Conservation (phyloP, 2,113 vertebrate species). For the Aviceda subcristata region DNA sequence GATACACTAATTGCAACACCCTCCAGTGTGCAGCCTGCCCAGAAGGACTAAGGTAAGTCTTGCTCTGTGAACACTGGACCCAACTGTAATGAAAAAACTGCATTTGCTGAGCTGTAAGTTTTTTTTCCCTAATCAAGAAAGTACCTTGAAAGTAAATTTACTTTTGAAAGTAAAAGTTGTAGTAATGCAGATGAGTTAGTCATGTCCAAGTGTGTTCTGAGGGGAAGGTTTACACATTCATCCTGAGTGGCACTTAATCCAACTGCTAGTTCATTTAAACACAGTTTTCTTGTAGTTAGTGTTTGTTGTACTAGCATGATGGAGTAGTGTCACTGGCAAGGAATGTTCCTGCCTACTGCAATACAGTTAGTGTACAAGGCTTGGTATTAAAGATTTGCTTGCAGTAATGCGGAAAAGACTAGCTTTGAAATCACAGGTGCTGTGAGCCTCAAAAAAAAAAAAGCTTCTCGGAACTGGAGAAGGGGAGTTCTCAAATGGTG, state of each 20-base stretch:
- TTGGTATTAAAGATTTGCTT: background rate
- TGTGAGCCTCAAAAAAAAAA: background rate
- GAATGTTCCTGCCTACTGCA: background rate
- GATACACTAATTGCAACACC: background rate
- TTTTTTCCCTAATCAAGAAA: background rate
- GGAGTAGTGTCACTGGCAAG: background rate
- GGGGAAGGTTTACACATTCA: background rate
- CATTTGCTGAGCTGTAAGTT: background rate
- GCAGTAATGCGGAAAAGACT: background rate
- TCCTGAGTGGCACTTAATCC: background rate
- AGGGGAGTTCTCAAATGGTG: background rate
- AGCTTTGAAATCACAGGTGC: background rate
- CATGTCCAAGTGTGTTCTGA: background rate
- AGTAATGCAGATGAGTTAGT: background rate
- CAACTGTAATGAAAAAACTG: background rate
- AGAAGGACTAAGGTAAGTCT: background rate
- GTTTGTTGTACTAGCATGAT: background rate
- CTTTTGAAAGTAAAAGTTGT: background rate
- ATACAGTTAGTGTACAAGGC: background rate
- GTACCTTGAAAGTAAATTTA: background rate
- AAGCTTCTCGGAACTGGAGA: background rate
- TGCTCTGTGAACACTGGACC: background rate
- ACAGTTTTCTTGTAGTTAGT: background rate
- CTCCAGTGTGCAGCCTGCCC: background rate
- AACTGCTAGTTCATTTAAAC: background rate